Evolutionary conservation across 92 coral and sea anemone genomes (phyloP).

Genomic region (Parazoanthus darwini): DNA sequence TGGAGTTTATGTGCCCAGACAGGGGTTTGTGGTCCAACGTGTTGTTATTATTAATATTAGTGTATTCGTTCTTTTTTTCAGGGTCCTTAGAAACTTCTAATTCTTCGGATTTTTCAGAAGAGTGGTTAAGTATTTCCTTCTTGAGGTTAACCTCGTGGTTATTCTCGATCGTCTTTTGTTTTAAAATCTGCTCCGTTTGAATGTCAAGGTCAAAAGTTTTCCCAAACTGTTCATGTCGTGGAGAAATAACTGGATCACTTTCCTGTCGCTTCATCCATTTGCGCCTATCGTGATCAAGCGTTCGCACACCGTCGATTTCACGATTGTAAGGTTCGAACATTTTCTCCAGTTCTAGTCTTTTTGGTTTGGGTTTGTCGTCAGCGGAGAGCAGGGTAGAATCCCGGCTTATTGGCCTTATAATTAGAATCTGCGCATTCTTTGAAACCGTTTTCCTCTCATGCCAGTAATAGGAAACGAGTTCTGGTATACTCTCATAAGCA

Average conservation of each 20-base stretch:
- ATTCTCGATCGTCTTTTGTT: neutral
- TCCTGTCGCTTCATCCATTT: slow-evolving; percentile 51
- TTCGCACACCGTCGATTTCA: slow-evolving; percentile 42
- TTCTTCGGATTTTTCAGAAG: neutral
- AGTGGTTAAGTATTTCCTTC: neutral
- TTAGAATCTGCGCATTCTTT: slow-evolving; percentile 61
- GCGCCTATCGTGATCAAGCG: slow-evolving; percentile 7
- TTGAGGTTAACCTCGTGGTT: neutral
- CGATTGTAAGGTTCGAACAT: slow-evolving; percentile 51
- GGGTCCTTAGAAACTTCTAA: neutral
- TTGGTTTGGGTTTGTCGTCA: slow-evolving; percentile 57
- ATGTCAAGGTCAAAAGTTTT: slow-evolving; percentile 8
- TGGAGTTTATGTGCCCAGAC: slow-evolving; percentile 36
- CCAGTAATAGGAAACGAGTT: slow-evolving; percentile 72
- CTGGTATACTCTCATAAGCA: slow-evolving; percentile 81
- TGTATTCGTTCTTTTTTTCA: neutral
- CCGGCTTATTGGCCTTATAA: slow-evolving; percentile 83
- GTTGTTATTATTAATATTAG: slow-evolving; percentile 30
- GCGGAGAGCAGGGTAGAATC: slow-evolving; percentile 78
- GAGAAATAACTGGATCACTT: slow-evolving; percentile 63
- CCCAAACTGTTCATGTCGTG: slow-evolving; percentile 45
- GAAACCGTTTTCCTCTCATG: slow-evolving; percentile 74
- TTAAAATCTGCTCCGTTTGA: neutral
- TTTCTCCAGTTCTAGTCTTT: slow-evolving; percentile 20
- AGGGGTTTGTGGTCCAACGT: slow-evolving; percentile 28